Conservation (phyloP, 2,888 invertebrate genomes). For the Diadegma fenestrale region DNA sequence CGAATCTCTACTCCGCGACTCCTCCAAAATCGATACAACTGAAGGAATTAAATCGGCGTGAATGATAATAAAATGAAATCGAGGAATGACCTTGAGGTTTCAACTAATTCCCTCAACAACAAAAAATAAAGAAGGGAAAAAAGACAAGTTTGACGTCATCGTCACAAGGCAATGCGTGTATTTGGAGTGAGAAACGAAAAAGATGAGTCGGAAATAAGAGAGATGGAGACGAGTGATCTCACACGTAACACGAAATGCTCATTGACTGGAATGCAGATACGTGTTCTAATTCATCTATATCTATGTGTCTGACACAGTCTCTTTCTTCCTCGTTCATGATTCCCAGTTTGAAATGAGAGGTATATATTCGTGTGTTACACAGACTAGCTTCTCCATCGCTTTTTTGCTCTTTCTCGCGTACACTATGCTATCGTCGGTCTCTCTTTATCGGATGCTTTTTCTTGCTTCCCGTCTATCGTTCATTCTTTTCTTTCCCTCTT, state of each 20-base stretch:
- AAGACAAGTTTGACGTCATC: not conserved
- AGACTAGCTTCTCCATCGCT: constrained; percentile 6
- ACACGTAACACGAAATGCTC: constrained; percentile 74
- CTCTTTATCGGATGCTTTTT: constrained; percentile 25
- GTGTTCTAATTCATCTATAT: constrained; percentile 62
- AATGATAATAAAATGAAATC: too few species aligned
- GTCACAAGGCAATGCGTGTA: constrained; percentile 50
- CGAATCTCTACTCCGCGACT: not conserved
- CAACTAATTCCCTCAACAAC: too few species aligned
- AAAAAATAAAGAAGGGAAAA: too few species aligned
- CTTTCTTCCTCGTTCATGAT: constrained; percentile 49
- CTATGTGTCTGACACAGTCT: constrained; percentile 44
- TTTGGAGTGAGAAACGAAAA: constrained; percentile 46
- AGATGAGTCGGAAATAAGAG: constrained; percentile 11
- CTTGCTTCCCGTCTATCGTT: constrained; percentile 21
- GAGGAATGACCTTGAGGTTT: too few species aligned
- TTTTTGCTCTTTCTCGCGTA: constrained; percentile 21
- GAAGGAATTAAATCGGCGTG: not conserved
- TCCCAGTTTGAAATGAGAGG: constrained; percentile 65
- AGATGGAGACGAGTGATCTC: constrained; percentile 45
- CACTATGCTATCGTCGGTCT: constrained; percentile 20
- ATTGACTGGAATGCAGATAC: constrained; percentile 81
- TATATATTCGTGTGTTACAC: constrained; percentile 56
- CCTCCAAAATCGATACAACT: not conserved
- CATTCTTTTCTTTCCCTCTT: constrained; percentile 1